phyloP scores from a whole-genome alignment of 2,113 vertebrate genomes.

The Mirounga angustirostris region DNA sequence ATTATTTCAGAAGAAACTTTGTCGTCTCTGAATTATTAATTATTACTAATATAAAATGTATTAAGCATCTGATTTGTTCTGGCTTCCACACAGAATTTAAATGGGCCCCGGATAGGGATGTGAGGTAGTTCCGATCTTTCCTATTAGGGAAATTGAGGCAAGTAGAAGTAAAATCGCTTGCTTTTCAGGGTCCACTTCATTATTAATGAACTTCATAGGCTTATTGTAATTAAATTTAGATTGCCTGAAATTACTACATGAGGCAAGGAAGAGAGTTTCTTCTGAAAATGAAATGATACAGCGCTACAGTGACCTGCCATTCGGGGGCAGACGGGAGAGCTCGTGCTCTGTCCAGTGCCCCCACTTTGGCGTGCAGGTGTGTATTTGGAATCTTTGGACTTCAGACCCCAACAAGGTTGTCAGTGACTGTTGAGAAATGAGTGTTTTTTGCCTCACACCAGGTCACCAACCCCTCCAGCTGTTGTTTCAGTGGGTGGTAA shows the following conservation, averaged over 20 bases:
- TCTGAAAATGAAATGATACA: not conserved
- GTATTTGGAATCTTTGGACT: constrained; percentile 41
- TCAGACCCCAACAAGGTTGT: not conserved
- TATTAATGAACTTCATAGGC: not conserved
- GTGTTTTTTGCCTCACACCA: constrained; percentile 20
- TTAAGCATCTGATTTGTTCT: constrained; percentile 50
- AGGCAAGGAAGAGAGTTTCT: constrained; percentile 11
- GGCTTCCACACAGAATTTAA: constrained; percentile 53
- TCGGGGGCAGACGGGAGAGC: not conserved
- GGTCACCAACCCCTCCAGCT: constrained; percentile 54
- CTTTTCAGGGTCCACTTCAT: not conserved
- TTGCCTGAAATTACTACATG: not conserved
- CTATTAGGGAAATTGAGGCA: constrained; percentile 55
- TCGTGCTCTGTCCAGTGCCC: not conserved
- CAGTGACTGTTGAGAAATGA: constrained; percentile 9
- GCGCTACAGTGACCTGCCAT: not conserved
- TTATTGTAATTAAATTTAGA: constrained; percentile 3
- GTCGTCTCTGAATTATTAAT: constrained; percentile 74
- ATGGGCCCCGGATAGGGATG: not conserved
- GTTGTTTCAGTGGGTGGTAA: not conserved
- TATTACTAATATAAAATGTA: constrained; percentile 68
- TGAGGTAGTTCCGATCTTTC: not conserved
- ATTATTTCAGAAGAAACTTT: constrained; percentile 75
- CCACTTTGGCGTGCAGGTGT: not conserved
- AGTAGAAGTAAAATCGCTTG: not conserved